A percentile compares a stretch with the other conserved stretches of the same genome.
phyloP scores from a whole-genome alignment of 1,140 invertebrate genomes.

The Bicyclus anynana region DNA sequence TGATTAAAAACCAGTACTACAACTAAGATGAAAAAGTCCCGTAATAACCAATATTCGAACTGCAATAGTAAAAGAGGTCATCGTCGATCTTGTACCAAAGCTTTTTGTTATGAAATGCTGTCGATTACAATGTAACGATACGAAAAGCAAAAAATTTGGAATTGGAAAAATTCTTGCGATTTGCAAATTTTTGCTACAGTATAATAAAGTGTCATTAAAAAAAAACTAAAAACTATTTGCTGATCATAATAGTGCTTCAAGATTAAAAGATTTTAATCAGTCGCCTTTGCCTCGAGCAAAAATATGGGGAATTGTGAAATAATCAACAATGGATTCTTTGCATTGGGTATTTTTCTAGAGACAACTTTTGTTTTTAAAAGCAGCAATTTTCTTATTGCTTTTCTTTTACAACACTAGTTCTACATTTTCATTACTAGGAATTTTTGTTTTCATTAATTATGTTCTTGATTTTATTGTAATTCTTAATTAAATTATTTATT shows the following conservation, averaged over 20 bases:
- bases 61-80: no score
- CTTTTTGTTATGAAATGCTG: background rate
- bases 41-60: no score
- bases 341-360: slow-evolving; percentile 6
- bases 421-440: no score
- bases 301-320: slow-evolving; percentile 8
- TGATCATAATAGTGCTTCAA: slow-evolving; percentile 13
- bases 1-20: no score
- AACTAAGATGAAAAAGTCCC: no score
- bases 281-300: slow-evolving; percentile 6
- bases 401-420: background rate
- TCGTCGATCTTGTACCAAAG: background rate
- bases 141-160: background rate
- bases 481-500: no score
- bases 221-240: slow-evolving; percentile 6
- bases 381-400: background rate
- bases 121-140: background rate
- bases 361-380: background rate
- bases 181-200: background rate
- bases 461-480: no score
- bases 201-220: background rate
- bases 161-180: background rate
- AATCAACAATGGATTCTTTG: slow-evolving; percentile 13
- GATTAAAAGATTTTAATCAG: slow-evolving; percentile 23
- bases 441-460: no score